Base-by-base conservation (phyloP, 2,888 invertebrate genomes). In the Papilio gigon region DNA sequence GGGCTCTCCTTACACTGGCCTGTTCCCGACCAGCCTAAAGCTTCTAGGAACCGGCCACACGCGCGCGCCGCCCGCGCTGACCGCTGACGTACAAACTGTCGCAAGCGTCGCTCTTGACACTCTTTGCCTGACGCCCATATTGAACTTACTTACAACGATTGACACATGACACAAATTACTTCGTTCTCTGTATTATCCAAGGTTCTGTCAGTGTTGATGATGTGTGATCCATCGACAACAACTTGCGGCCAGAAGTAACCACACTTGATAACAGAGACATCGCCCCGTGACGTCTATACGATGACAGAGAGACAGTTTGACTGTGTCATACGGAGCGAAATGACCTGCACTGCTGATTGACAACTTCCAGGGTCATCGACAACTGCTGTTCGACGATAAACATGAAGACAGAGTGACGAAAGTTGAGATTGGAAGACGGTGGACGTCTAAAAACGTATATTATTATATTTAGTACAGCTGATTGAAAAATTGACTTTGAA, bases 41-140 rank as follows among this genome's bases (percentile, higher is more conserved):
- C 71, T 77, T 77, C 77, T 74, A 67, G 68, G 77, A 77, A 78
- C 25, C 70, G 71, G 76, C 78, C 78, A 79, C 78, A 77, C 79
- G 76, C 74, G 72, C 68, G 68, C 25, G 27, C 27, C 50, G 60
- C 44, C 50, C 42, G n/a, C 72, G 76, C 67, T 75, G 76, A 75
- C 72, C 72, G 76, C 67, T 75, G 76, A 75, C 72, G 74, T 75
- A 73, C 71, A 74, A 71, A 68, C 68, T 50, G 17, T 67, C 59
- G 35, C 66, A 60, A 27, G 25, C 35, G 17, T 44, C 25, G 11
- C n/a, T 64, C 35, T 47, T 68, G 50, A 53, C 27, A 27, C 27
- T 27, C 25, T 14, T 50, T 50, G 2, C 12, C 25, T 50, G 53
- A 53, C 63, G 50, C 58, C 59, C 47, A 60, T 60, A 37, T 59